A percentile compares a stretch with the other conserved stretches of the same genome.
Conservation (phyloP, 2,888 invertebrate species). For the Theodoxus fluviatilis region DNA sequence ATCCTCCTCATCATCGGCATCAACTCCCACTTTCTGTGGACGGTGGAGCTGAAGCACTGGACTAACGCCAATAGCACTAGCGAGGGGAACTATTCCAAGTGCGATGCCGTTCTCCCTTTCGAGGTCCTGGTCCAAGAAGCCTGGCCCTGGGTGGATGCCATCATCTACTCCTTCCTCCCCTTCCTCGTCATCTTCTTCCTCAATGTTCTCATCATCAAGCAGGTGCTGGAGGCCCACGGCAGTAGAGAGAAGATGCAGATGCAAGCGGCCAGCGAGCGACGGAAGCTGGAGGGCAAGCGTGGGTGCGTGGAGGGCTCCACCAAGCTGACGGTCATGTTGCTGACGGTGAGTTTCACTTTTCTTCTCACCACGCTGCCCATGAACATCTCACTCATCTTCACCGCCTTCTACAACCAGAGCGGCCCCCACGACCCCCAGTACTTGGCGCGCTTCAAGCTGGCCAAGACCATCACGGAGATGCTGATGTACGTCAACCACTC, state of each 20-base stretch:
- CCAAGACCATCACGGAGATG: constrained; percentile 52
- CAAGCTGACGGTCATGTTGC: constrained; percentile 58
- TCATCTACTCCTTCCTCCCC: constrained; percentile 58
- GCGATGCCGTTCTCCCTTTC: constrained; percentile 35
- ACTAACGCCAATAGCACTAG: background rate
- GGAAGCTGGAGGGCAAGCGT: background rate
- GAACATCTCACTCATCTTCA: constrained; percentile 49
- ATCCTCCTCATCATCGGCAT: constrained; percentile 46
- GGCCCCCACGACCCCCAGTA: constrained; percentile 27
- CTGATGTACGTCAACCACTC: constrained; percentile 61
- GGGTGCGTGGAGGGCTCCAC: constrained; percentile 40
- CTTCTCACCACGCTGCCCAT: constrained; percentile 60
- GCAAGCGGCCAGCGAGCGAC: background rate
- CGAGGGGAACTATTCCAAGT: constrained; percentile 33
- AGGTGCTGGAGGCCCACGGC: constrained; percentile 43
- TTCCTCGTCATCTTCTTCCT: constrained; percentile 53
- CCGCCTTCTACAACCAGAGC: constrained; percentile 36
- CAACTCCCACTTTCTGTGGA: constrained; percentile 59
- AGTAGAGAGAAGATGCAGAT: constrained; percentile 27
- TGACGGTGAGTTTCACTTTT: constrained; percentile 60
- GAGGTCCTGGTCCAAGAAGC: constrained; percentile 41
- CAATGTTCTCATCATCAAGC: constrained; percentile 58
- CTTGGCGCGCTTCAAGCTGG: constrained; percentile 42
- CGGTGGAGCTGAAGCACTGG: constrained; percentile 41
- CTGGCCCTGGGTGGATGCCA: constrained; percentile 63